Evolutionary conservation across 2,888 invertebrate genomes (phyloP).

Genomic region (Drosophila fulvimacula): DNA sequence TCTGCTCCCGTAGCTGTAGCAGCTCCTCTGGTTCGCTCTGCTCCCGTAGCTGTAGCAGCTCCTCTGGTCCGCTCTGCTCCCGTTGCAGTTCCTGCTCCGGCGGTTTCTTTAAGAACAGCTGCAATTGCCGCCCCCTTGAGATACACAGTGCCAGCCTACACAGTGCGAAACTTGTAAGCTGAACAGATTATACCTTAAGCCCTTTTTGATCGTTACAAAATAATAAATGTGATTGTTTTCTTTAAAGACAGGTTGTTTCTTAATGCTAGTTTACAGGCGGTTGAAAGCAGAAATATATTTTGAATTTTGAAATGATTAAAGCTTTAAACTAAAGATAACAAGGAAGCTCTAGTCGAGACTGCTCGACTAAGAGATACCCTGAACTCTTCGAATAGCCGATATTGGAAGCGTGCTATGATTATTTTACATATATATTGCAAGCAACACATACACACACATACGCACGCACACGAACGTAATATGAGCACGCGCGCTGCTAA

Average conservation of each 20-base stretch:
- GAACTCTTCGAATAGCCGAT: too few species aligned
- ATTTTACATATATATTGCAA: too few species aligned
- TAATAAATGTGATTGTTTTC: constrained; percentile 67
- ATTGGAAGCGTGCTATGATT: too few species aligned
- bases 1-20: constrained; percentile 60
- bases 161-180: constrained; percentile 67
- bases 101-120: too few species aligned
- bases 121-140: constrained; percentile 50
- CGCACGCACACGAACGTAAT: too few species aligned
- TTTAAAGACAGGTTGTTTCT: neutral
- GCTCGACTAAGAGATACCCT: too few species aligned
- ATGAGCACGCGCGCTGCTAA: too few species aligned
- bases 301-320: neutral
- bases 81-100: too few species aligned
- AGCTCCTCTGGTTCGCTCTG: constrained; percentile 60
- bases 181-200: constrained; percentile 9
- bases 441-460: too few species aligned
- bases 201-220: constrained; percentile 33
- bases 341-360: too few species aligned
- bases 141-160: constrained; percentile 67
- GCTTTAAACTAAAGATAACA: too few species aligned
- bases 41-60: constrained; percentile 43
- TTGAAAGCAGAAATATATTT: neutral
- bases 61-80: constrained; percentile 18
- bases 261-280: neutral